A percentile compares a stretch with the other conserved stretches of the same genome.
phyloP scores from a whole-genome alignment of 92 coral and sea anemone species.

The Epizoanthus scotinus region DNA sequence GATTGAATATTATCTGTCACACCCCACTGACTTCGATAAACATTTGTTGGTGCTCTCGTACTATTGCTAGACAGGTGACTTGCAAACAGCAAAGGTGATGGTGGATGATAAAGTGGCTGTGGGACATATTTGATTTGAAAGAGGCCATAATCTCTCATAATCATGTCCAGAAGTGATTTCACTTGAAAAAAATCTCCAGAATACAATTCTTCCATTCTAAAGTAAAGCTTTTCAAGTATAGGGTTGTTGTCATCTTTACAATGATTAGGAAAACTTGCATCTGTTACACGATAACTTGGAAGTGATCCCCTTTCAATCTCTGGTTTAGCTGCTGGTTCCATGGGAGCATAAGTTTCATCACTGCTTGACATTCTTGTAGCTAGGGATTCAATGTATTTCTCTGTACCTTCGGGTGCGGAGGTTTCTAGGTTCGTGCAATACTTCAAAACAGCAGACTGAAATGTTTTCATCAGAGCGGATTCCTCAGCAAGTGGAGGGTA shows the following conservation, averaged over 20 bases:
- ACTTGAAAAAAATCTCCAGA: conserved; percentile 3
- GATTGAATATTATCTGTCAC: too few species aligned
- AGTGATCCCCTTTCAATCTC: neutral
- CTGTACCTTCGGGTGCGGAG: neutral
- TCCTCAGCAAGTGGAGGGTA: neutral
- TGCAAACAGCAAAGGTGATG: neutral
- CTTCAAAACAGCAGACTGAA: neutral
- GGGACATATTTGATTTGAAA: neutral
- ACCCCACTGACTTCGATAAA: neutral
- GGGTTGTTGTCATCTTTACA: neutral
- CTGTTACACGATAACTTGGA: neutral
- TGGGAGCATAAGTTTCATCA: neutral
- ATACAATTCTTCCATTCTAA: neutral
- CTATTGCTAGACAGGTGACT: neutral
- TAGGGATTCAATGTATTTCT: too few species aligned
- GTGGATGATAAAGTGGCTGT: conserved; percentile 6
- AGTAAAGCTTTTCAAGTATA: neutral
- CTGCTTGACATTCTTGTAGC: too few species aligned
- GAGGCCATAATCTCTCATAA: neutral
- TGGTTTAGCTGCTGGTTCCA: neutral
- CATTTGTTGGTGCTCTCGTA: neutral
- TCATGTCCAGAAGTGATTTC: neutral
- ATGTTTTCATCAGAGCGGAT: neutral
- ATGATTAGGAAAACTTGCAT: neutral
- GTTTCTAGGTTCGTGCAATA: neutral